Conservation (phyloP, 2,888 invertebrate species). For the Hypsopygia costalis region DNA sequence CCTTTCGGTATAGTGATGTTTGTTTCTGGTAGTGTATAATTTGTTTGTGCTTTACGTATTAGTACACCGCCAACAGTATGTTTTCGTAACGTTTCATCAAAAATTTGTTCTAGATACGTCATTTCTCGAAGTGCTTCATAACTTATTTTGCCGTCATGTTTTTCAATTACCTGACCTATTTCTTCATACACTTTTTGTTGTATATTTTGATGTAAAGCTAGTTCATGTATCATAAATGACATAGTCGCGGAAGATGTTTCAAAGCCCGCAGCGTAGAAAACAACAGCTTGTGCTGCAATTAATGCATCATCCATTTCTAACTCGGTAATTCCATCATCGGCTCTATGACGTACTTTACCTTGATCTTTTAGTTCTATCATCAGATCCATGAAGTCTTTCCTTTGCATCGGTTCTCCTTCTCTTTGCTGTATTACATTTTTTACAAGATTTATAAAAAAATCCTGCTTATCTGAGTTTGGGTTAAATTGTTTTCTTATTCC, state of each 20-base stretch:
- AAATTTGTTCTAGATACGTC: conserved; percentile 32
- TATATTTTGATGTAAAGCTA: conserved; percentile 22
- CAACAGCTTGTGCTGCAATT: conserved; percentile 37
- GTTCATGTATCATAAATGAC: conserved; percentile 24
- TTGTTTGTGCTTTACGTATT: conserved; percentile 12
- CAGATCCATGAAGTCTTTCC: conserved; percentile 43
- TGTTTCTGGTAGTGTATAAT: conserved; percentile 22
- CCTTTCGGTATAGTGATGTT: conserved; percentile 27
- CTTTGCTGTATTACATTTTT: conserved; percentile 28
- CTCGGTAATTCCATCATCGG: conserved; percentile 27
- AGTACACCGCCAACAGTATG: conserved; percentile 24
- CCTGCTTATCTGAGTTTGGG: conserved; percentile 20
- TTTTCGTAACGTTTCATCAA: conserved; percentile 29
- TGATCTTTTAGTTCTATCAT: conserved; percentile 38
- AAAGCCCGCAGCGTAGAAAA: conserved; percentile 50
- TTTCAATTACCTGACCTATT: conserved; percentile 17
- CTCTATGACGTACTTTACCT: conserved; percentile 25
- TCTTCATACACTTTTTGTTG: conserved; percentile 23
- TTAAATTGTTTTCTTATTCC: conserved; percentile 23
- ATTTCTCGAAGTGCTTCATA: conserved; percentile 39
- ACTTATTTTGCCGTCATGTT: conserved; percentile 19
- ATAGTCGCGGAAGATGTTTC: conserved; percentile 52
- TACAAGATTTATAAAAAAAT: conserved; percentile 26
- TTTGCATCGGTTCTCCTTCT: conserved; percentile 27
- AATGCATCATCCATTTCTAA: conserved; percentile 34